Conservation (phyloP, 2,113 vertebrate genomes). For the Tyto alba region DNA sequence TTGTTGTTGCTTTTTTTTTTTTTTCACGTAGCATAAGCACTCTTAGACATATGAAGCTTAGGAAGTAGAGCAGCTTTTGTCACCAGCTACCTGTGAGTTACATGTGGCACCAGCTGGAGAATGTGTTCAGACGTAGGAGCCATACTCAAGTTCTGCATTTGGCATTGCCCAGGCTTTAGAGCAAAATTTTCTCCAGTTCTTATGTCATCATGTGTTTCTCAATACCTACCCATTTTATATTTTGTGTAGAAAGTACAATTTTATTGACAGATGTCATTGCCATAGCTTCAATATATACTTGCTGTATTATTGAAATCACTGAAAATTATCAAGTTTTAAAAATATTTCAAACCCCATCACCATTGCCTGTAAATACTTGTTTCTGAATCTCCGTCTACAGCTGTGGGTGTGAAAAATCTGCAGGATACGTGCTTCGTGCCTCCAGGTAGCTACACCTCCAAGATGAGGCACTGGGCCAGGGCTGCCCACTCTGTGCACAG, state of each 20-base stretch:
- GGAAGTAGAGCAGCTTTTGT: neutral
- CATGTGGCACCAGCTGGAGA: rapidly evolving
- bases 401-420: neutral
- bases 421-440: too few relatives aligned
- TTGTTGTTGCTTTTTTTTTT: too few relatives aligned
- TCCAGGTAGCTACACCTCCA: too few relatives aligned
- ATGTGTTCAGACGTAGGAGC: rapidly evolving
- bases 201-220: neutral
- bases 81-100: rapidly evolving
- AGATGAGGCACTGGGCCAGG: neutral
- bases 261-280: neutral
- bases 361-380: neutral
- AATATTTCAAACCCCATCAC: neutral
- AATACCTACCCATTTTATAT: neutral
- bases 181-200: neutral
- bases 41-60: rapidly evolving
- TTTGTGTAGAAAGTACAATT: neutral
- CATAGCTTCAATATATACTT: rapidly evolving
- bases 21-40: rapidly evolving
- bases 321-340: neutral
- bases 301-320: neutral
- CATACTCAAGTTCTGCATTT: rapidly evolving
- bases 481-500: rapidly evolving
- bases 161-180: neutral
- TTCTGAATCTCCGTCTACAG: neutral